Evolutionary conservation across 2,113 vertebrate species (phyloP).

Genomic region (Gambusia holbrooki): DNA sequence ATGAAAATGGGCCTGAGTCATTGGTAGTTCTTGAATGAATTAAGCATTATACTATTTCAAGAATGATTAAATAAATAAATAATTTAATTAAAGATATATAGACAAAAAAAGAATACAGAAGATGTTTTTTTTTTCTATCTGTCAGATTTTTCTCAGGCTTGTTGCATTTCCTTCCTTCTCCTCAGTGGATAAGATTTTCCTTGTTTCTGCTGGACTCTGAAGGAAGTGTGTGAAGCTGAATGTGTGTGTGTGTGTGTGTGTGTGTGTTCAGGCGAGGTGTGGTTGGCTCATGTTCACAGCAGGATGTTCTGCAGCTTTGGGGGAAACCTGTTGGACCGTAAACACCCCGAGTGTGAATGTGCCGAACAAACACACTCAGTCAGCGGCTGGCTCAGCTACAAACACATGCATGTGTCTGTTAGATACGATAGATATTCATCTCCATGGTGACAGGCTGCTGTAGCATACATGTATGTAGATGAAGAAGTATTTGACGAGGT

Average conservation of each 20-base stretch:
- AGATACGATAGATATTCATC: constrained; percentile 12
- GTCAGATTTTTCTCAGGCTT: no score
- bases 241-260: no score
- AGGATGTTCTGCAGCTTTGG: neutral
- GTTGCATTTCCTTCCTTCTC: constrained; percentile 3
- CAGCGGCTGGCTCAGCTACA: constrained; percentile 22
- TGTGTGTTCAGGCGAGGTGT: neutral
- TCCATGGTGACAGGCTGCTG: constrained; percentile 27
- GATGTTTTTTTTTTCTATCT: no score
- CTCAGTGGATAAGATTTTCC: constrained; percentile 36
- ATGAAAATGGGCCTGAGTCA: neutral
- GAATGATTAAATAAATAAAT: no score
- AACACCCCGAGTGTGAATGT: constrained; percentile 32
- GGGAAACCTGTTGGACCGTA: constrained; percentile 27
- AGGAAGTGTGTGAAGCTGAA: constrained; percentile 2
- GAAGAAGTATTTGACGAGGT: constrained; percentile 37
- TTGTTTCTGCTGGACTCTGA: constrained; percentile 39
- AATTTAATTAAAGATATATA: no score
- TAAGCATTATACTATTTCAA: neutral
- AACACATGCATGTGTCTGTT: constrained; percentile 21
- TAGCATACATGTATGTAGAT: constrained; percentile 14
- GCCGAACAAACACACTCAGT: constrained; percentile 24
- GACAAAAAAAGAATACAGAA: no score
- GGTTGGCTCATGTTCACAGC: neutral
- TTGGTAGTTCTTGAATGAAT: neutral